Conservation (phyloP, 2,797 vertebrate genomes). For the Sphaeramia orbicularis region DNA sequence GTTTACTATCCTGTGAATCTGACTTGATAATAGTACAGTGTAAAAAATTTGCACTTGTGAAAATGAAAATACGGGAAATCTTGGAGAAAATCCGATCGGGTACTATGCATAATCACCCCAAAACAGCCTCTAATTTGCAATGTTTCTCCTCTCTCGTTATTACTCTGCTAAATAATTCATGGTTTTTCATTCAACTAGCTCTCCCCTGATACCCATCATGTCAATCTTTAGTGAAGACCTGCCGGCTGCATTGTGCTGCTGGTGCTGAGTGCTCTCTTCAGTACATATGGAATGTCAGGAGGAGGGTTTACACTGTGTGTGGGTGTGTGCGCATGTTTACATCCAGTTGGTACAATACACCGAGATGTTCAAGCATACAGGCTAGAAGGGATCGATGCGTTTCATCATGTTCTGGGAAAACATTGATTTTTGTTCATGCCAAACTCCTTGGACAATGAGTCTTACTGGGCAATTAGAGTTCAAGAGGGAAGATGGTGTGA, state of each 20-base stretch:
- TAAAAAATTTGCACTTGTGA: too few relatives aligned
- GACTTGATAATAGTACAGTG: too few relatives aligned
- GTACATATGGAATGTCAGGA: conserved; percentile 25
- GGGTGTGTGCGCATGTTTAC: conserved; percentile 23
- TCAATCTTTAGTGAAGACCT: conserved; percentile 59
- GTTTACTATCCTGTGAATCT: too few relatives aligned
- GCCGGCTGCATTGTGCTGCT: conserved; percentile 39
- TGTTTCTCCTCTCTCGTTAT: conserved; percentile 28
- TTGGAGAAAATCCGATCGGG: conserved; percentile 32
- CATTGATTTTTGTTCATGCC: conserved; percentile 56
- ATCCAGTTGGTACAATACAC: conserved; percentile 26
- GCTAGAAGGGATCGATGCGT: conserved; percentile 43
- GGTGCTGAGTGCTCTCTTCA: conserved; percentile 18
- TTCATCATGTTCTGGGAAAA: conserved; percentile 56
- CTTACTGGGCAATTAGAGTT: conserved; percentile 36
- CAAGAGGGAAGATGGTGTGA: conserved; percentile 10
- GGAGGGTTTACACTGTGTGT: conserved; percentile 21
- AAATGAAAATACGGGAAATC: conserved; percentile 26
- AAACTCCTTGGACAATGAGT: conserved; percentile 45
- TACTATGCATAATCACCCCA: conserved; percentile 45
- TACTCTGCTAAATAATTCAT: conserved; percentile 71
- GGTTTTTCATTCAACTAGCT: conserved; percentile 42
- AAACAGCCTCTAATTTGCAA: conserved; percentile 42
- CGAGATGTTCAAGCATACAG: conserved; percentile 28
- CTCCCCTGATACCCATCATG: conserved; percentile 62